These are phyloP conservation scores for Neosilurus mollespiculum DNA, from an alignment of 2,797 vertebrate species.

Conservation along the genomic window DNA sequence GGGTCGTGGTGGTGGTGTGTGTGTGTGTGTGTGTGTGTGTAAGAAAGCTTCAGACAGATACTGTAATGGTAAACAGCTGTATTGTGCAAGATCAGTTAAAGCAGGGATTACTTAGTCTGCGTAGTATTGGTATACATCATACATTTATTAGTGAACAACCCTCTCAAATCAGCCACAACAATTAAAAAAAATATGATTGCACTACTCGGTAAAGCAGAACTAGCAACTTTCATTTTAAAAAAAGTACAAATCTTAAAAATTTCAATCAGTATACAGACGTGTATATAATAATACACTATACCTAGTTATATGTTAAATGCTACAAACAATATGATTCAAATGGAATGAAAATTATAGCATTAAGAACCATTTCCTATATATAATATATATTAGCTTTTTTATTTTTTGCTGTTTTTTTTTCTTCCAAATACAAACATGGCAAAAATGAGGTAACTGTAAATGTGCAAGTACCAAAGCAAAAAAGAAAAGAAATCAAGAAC, in stretches of 20 bases:
- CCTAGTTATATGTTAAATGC: conserved; percentile 99
- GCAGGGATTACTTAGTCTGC: conserved; percentile 55
- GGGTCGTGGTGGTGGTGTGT: background rate
- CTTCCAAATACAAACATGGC: conserved; percentile 99
- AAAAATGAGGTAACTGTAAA: conserved; percentile 99
- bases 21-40: conserved; percentile 5
- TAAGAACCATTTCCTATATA: conserved; percentile 99
- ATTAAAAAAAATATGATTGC: conserved; percentile 99
- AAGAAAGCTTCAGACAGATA: conserved; percentile 29
- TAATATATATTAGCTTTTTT: conserved; percentile 98
- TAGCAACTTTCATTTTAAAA: conserved; percentile 99
- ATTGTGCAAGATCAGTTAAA: conserved; percentile 48
- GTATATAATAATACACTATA: conserved; percentile 99
- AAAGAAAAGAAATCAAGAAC: conserved; percentile 65
- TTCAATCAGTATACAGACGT: conserved; percentile 99
- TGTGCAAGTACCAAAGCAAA: conserved; percentile 99
- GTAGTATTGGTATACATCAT: conserved; percentile 91
- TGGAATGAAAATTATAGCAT: conserved; percentile 99
- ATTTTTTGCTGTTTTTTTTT: conserved; percentile 80
- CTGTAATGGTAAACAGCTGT: conserved; percentile 39
- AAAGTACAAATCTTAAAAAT: conserved; percentile 99
- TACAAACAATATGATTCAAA: conserved; percentile 99
- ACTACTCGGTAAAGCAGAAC: conserved; percentile 99
- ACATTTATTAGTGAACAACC: conserved; percentile 99
- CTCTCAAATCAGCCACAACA: conserved; percentile 99